Evolutionary conservation across 2,888 invertebrate species (phyloP).

Genomic region (Drosophila demipolita): DNA sequence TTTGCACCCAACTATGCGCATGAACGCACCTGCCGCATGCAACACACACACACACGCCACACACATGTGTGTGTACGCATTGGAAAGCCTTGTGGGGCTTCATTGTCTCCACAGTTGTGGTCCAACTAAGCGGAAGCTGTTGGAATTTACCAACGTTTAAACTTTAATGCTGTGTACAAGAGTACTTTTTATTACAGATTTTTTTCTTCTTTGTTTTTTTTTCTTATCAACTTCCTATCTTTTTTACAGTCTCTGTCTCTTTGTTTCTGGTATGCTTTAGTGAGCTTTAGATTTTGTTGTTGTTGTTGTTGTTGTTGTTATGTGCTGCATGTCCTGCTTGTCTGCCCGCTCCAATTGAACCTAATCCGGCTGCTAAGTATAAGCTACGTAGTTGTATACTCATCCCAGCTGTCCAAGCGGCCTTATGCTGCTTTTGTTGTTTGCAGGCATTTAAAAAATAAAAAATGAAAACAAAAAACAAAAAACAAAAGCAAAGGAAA

Average conservation of each 20-base stretch:
- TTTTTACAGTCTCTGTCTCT: slow-evolving; percentile 8
- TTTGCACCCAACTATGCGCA: slow-evolving; percentile 44
- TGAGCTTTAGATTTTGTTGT: slow-evolving; percentile 40
- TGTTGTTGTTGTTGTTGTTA: slow-evolving; percentile 1
- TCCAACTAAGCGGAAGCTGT: slow-evolving; percentile 77
- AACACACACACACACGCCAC: slow-evolving; percentile 27
- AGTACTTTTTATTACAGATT: slow-evolving; percentile 56
- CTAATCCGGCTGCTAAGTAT: slow-evolving; percentile 80
- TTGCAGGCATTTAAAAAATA: slow-evolving; percentile 75
- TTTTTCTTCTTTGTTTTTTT: slow-evolving; percentile 24
- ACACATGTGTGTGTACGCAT: slow-evolving; percentile 3
- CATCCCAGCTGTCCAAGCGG: slow-evolving; percentile 79
- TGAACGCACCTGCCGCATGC: slow-evolving; percentile 44
- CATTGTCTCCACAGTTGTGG: slow-evolving; percentile 48
- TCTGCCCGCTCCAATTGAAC: slow-evolving; percentile 73
- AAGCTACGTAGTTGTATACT: slow-evolving; percentile 79
- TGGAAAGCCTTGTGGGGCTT: slow-evolving; percentile 39
- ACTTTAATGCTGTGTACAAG: slow-evolving; percentile 79
- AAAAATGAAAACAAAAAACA: slow-evolving; percentile 28
- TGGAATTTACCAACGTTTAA: slow-evolving; percentile 78
- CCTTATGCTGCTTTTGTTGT: slow-evolving; percentile 80
- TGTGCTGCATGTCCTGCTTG: slow-evolving; percentile 32
- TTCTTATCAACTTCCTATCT: slow-evolving; percentile 14
- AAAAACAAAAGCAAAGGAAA: slow-evolving; percentile 15
- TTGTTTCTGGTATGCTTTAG: slow-evolving; percentile 20